Evolutionary conservation across 1,140 invertebrate genomes (phyloP), one percentile per base, ranked within the genome.

Genomic region (Pseudomyrmex pallidus): DNA sequence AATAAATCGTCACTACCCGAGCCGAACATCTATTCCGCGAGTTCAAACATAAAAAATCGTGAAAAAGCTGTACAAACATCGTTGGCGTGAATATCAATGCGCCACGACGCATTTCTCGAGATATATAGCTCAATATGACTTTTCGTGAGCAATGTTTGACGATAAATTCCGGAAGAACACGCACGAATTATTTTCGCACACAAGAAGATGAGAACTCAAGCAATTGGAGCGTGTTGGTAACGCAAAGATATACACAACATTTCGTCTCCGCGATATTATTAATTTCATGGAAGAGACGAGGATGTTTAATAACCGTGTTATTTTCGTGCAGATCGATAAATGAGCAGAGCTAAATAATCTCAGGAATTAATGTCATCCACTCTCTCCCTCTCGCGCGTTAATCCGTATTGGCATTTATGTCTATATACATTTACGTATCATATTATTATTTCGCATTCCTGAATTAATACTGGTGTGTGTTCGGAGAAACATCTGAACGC

Each of bases 361-460:
- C 76, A 12, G 66, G 68, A 72, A 70, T 80, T 70, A 80, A 80
- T 80, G 70, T 80, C 48, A 7, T 20, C 17, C 52, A 46, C 15
- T 70, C 52, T 25, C 25, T 25, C 5, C 35, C 35, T 35, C 35
- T 35, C 35, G 35, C 35, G 35, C 35, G 12, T 61, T 80, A 70
- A 80, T 80, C 66, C 7, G 10, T 54, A 70, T 17, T 50, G 66
- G 59, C 66, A 72, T 13, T 61, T 17, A 61, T 2, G 1, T 35
- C 35, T 35, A 35, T 35, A 7, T 35, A 35, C 12, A 44, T 13
- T 44, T 61, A 52, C 17, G 25, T 54, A 17, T 44, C 13, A 25
- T 48, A 57, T 57, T 17, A 61, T 72, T 35, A 50, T 8, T 61
- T 48, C 7, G 15, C 57, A 59, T 2, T 59, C 13, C 13, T 48